Base-by-base conservation (phyloP, 1,140 invertebrate genomes). In the Tetramorium alpestre region DNA sequence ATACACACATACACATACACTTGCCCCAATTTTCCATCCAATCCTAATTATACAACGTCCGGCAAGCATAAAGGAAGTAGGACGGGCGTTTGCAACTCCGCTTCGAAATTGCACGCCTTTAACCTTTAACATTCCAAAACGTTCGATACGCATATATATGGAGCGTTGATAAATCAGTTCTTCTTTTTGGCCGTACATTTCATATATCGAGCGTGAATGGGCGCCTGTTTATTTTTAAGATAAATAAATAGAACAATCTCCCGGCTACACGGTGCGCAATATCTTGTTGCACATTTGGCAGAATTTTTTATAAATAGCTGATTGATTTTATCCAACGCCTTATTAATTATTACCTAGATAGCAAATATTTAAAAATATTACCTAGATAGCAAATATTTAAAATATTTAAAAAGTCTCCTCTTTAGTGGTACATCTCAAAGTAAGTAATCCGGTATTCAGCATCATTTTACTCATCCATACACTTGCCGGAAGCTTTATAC, bases 41-140 rank as follows among this genome's bases (percentile, higher is more conserved):
- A 82, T 82, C 80, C 69, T 84, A 73, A 84, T 84, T 84, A 84
- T 84, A 75, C 69, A 28, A 84, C 54, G 54, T 84, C 56, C 54
- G 41, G 54, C 80, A 44, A 62, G n/a, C 69, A 70, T 49, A 60
- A 81, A 84, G 80, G 54, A 75, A 84, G 69, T 84, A 60, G 69
- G 69, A 60, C 67, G 69, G 6, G 8, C 62, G 38, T 82, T 82
- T 58, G 51, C 38, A 82, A 72, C 65, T 80, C 8, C 47, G 77
- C 33, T 58, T 60, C 67, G 41, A 82, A 82, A 41, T 75, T 51
- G 69, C 54, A 60, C n/a, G 33, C 80, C 38, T 84, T 84, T 84
- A 84, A 84, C 56, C 69, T 84, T 84, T 75, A 49, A 60, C 80
- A 75, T 84, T 75, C 80, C 28, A 33, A 75, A 75, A 41, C 80